These are phyloP conservation scores for Hydrocynus forskahlii DNA, from an alignment of 2,797 vertebrate species.

Conservation along the genomic window DNA sequence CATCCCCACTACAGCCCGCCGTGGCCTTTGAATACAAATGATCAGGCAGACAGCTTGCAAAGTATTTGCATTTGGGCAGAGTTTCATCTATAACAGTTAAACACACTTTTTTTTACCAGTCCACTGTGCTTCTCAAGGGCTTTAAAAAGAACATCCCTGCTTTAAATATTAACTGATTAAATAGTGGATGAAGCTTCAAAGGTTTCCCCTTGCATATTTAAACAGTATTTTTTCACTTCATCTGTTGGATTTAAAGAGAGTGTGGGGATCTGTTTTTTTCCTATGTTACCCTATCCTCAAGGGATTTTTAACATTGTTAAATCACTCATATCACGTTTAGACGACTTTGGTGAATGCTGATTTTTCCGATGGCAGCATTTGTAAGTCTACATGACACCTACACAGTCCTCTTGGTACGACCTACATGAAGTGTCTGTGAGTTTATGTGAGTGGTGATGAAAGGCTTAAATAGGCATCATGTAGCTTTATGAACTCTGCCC, in stretches of 20 bases:
- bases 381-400: too few species aligned
- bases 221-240: slow-evolving; percentile 54
- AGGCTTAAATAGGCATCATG: too few species aligned
- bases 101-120: slow-evolving; percentile 39
- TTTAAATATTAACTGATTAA: slow-evolving; percentile 78
- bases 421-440: too few species aligned
- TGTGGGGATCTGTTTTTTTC: slow-evolving; percentile 42
- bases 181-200: slow-evolving; percentile 72
- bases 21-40: slow-evolving; percentile 68
- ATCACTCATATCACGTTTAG: slow-evolving; percentile 46
- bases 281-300: slow-evolving; percentile 46
- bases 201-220: slow-evolving; percentile 71
- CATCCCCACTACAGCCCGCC: slow-evolving; percentile 57
- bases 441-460: too few species aligned
- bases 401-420: too few species aligned
- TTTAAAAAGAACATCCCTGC: slow-evolving; percentile 68
- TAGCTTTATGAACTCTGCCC: too few species aligned
- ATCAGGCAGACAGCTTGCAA: slow-evolving; percentile 54
- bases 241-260: slow-evolving; percentile 47
- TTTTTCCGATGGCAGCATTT: slow-evolving; percentile 20
- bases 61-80: slow-evolving; percentile 57
- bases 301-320: slow-evolving; percentile 48
- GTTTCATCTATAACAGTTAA: slow-evolving; percentile 31
- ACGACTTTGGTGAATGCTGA: slow-evolving; percentile 29
- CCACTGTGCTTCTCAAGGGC: slow-evolving; percentile 56